Evolutionary conservation across 2,888 invertebrate genomes (phyloP).

Genomic region (Yponomeuta evonymella): DNA sequence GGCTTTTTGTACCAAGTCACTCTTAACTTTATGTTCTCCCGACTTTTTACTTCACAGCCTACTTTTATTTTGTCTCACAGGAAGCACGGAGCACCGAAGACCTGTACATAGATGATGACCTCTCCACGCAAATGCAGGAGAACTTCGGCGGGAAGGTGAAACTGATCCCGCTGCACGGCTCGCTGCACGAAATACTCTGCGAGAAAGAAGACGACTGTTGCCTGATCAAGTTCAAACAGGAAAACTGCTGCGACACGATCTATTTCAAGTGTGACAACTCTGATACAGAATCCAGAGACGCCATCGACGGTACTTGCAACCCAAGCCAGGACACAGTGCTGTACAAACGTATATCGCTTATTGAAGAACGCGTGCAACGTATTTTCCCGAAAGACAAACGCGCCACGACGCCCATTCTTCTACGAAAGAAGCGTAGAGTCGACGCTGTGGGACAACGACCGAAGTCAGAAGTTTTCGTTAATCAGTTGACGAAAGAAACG

Average conservation of each 20-base stretch:
- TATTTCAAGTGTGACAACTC: conserved; percentile 62
- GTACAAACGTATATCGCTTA: conserved; percentile 58
- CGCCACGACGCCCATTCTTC: conserved; percentile 25
- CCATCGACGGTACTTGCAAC: conserved; percentile 41
- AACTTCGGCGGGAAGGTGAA: conserved; percentile 57
- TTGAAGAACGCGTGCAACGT: conserved; percentile 61
- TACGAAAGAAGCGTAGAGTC: conserved; percentile 26
- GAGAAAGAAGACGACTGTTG: conserved; percentile 68
- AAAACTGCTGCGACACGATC: conserved; percentile 63
- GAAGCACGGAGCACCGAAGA: conserved; percentile 75
- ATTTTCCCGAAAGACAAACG: conserved; percentile 51
- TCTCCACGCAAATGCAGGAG: conserved; percentile 65
- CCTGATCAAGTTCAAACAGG: conserved; percentile 63
- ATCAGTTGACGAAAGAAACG: conserved; percentile 37
- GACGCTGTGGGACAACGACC: conserved; percentile 32
- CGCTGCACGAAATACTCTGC: conserved; percentile 66
- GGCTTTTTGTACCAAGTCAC: conserved; percentile 18
- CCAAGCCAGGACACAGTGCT: conserved; percentile 52
- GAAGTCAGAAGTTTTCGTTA: conserved; percentile 43
- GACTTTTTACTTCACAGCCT: neutral
- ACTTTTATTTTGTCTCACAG: conserved; percentile 32
- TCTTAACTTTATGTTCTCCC: neutral
- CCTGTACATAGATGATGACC: conserved; percentile 73
- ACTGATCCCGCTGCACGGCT: conserved; percentile 62
- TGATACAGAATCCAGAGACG: conserved; percentile 56